Conservation (phyloP, 2,797 vertebrate genomes). For the Acanthopagrus latus region DNA sequence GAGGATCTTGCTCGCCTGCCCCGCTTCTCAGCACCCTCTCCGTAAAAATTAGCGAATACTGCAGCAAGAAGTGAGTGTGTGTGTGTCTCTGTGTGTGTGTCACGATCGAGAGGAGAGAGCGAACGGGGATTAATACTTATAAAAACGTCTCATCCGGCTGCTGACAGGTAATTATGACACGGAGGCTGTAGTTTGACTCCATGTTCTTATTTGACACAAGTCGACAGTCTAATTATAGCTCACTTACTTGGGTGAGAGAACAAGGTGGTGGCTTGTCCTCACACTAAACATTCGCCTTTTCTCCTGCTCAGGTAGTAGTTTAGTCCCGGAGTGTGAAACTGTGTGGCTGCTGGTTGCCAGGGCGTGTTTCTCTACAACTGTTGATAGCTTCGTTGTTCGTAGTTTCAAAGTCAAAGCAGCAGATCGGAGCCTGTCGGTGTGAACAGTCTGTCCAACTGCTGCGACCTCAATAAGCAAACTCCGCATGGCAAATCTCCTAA, state of each 20-base stretch:
- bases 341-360: conserved; percentile 9
- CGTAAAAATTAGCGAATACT: conserved; percentile 73
- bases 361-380: conserved; percentile 71
- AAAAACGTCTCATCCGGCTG: conserved; percentile 38
- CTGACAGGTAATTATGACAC: conserved; percentile 64
- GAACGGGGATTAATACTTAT: conserved; percentile 44
- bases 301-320: conserved; percentile 32
- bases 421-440: conserved; percentile 29
- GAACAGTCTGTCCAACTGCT: conserved; percentile 50
- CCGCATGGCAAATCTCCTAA: conserved; percentile 58
- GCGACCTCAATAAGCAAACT: conserved; percentile 55
- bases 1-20: conserved; percentile 76
- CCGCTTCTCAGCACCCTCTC: conserved; percentile 73
- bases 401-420: conserved; percentile 58
- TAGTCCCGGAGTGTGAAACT: neutral
- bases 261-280: conserved; percentile 76
- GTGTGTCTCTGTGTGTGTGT: conserved; percentile 22
- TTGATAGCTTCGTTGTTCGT: conserved; percentile 61
- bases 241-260: conserved; percentile 61
- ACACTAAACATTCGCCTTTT: conserved; percentile 12
- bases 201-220: conserved; percentile 33
- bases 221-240: conserved; percentile 51
- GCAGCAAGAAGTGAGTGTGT: conserved; percentile 68
- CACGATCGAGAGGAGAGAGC: conserved; percentile 45
- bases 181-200: conserved; percentile 13